These are phyloP conservation scores for Bostrychus sinensis DNA, from an alignment of 2,113 vertebrate genomes.

Conservation along the genomic window DNA sequence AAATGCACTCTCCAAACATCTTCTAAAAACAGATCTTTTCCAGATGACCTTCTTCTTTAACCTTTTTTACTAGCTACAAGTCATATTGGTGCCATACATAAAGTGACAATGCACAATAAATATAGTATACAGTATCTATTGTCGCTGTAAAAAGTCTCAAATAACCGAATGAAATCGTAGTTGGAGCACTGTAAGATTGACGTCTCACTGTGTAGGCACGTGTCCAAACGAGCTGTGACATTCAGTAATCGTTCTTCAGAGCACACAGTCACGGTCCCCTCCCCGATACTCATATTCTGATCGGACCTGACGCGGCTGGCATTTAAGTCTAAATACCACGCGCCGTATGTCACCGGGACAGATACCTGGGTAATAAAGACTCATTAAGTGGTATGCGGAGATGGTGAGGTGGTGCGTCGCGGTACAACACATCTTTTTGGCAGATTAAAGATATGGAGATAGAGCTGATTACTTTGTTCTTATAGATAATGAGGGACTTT, in stretches of 20 bases:
- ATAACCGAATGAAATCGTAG: too few species aligned
- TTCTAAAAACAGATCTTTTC: not conserved
- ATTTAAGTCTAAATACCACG: slow-evolving; percentile 78
- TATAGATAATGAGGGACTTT: not conserved
- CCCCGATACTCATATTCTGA: slow-evolving; percentile 58
- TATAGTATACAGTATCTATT: too few species aligned
- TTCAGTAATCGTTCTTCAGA: slow-evolving; percentile 60
- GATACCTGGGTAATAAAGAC: slow-evolving; percentile 65
- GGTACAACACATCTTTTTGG: not conserved
- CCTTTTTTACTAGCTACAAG: too few species aligned
- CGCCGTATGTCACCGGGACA: slow-evolving; percentile 56
- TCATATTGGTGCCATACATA: too few species aligned
- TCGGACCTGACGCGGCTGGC: slow-evolving; percentile 67
- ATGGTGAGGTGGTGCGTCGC: not conserved
- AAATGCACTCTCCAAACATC: too few species aligned
- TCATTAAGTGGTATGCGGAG: not conserved
- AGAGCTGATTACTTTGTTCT: not conserved
- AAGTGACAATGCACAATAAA: too few species aligned
- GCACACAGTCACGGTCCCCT: slow-evolving; percentile 43
- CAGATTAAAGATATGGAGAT: not conserved
- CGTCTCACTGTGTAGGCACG: slow-evolving; percentile 17
- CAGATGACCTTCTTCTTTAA: not conserved
- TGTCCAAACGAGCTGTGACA: slow-evolving; percentile 48
- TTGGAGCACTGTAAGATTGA: slow-evolving; percentile 14
- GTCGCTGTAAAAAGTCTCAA: too few species aligned